These are phyloP conservation scores for Leptopilina boulardi DNA, from an alignment of 1,140 invertebrate species.

Conservation along the genomic window DNA sequence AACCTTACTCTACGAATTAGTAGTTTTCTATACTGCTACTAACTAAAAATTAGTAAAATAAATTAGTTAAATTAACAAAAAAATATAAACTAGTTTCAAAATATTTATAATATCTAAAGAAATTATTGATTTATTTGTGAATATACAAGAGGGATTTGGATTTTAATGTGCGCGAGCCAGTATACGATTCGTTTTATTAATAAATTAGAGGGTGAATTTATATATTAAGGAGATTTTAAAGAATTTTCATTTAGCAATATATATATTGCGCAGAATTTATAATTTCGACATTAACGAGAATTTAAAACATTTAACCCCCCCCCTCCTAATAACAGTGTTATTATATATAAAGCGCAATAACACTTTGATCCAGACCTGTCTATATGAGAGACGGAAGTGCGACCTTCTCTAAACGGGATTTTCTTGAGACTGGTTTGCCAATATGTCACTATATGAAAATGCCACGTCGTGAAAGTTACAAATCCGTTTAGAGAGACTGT, in stretches of 20 bases:
- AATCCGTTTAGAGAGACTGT: background rate
- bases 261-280: too few relatives aligned
- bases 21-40: too few relatives aligned
- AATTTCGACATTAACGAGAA: slow-evolving; percentile 14
- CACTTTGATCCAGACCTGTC: background rate
- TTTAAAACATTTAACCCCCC: slow-evolving; percentile 1
- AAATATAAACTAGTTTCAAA: too few relatives aligned
- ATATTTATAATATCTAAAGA: background rate
- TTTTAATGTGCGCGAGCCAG: background rate
- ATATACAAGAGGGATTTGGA: too few relatives aligned
- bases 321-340: background rate
- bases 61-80: too few relatives aligned
- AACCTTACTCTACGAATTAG: too few relatives aligned
- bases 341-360: slow-evolving; percentile 32
- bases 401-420: slow-evolving; percentile 25
- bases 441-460: slow-evolving; percentile 24
- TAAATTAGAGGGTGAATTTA: slow-evolving; percentile 20
- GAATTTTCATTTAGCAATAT: background rate
- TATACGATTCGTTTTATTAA: background rate
- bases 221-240: background rate
- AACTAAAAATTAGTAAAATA: too few relatives aligned
- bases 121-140: slow-evolving; percentile 9
- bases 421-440: slow-evolving; percentile 31
- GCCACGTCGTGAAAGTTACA: slow-evolving; percentile 23
- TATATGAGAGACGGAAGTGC: background rate